Base-by-base conservation (phyloP, 2,113 vertebrate species). In the Dunckerocampus dactyliophorus region DNA sequence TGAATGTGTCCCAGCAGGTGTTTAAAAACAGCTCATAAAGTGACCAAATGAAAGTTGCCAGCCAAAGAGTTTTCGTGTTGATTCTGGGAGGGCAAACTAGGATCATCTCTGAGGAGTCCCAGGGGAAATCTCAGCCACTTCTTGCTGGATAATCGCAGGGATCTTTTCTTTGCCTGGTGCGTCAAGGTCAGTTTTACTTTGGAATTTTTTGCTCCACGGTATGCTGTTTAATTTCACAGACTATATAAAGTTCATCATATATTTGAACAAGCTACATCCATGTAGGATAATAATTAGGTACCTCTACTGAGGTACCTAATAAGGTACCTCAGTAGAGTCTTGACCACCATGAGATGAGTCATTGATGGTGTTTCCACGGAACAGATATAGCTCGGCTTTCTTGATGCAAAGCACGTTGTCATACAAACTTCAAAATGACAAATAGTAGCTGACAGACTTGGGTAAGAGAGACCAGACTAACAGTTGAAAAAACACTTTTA, bases 261-360 rank as follows among this genome's bases (percentile, higher is more conserved):
- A 19, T 37, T 61, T 34, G 7, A 34, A 34, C 31, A 34, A 34
- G 31, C 31, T 34, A 34, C 7, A 34, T 34, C 31, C 31, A 7
- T 5, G 6, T 34, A 28, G 24, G 1, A 8, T 2, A 8, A 28
- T 28, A 2, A 28, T 28, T 28, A 28, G 24, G 24, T n/a, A n/a
- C n/a, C n/a, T n/a, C n/a, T 28, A 28, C 2, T 28, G 5, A 28
- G 24, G 24, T 5, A 28, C 5, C 24, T 28, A 28, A 28, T 28
- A 28, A 28, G 24, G 24, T 5, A 28, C 5, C 24, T 28, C 24
- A 28, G 24, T 28, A 28, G 24, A 28, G 24, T 28, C 24, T 28
- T 28, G 24, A 28, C 24, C 24, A 28, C 47, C 39, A 63, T 8
- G 0, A 31, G 47, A 69, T 69, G 74, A 85, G 19, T 81, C 75